Conservation (phyloP, 1,140 invertebrate species). For the Apis florea region DNA sequence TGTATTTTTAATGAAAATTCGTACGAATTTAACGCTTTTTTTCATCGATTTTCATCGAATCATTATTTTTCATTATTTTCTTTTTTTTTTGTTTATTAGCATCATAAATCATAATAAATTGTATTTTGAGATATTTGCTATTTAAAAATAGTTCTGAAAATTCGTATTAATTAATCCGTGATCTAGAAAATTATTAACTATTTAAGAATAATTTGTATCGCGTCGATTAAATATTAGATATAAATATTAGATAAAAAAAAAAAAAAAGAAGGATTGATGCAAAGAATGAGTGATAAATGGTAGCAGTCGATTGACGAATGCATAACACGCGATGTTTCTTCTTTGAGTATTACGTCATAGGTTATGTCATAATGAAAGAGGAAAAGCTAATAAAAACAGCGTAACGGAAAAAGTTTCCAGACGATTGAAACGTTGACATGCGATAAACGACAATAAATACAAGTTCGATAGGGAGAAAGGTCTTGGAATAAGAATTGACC, state of each 20-base stretch:
- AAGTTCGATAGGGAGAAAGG: neutral
- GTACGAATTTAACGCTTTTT: neutral
- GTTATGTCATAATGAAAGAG: neutral
- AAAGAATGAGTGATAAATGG: no score
- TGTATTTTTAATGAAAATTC: neutral
- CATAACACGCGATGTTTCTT: accelerated
- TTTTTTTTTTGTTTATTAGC: no score
- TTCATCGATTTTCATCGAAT: neutral
- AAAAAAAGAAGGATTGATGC: no score
- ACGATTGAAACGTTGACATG: conserved; percentile 12
- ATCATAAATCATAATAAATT: no score
- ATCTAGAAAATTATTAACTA: no score
- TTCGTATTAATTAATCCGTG: no score
- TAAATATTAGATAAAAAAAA: no score
- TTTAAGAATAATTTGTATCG: no score
- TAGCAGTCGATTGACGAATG: no score
- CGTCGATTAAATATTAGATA: no score
- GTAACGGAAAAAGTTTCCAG: conserved; percentile 14
- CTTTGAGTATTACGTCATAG: neutral
- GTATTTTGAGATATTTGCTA: no score
- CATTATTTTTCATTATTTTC: neutral
- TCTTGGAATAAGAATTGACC: conserved; percentile 8
- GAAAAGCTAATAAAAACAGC: neutral
- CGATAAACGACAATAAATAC: neutral
- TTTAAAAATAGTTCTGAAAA: no score